phyloP scores from a whole-genome alignment of 2,888 invertebrate species.

The Andrena bicolor region DNA sequence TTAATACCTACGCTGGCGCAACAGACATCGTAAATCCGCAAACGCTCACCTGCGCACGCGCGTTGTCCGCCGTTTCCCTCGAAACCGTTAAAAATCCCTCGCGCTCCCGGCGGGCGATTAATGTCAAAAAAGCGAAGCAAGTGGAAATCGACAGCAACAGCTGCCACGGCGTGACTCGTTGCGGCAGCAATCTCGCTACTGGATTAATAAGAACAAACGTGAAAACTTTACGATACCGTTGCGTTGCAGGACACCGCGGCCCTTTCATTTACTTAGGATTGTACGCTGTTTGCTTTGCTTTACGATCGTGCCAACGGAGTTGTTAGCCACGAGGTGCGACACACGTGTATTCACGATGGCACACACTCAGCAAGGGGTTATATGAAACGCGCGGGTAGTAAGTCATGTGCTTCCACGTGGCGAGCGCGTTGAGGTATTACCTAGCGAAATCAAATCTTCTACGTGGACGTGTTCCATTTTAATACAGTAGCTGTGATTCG shows the following conservation, averaged over 20 bases:
- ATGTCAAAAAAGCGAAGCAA: constrained; percentile 8
- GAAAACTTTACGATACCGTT: constrained; percentile 57
- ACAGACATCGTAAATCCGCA: constrained; percentile 29
- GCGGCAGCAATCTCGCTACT: constrained; percentile 30
- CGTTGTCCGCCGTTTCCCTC: not conserved
- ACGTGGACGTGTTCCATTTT: constrained; percentile 76
- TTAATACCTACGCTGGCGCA: constrained; percentile 18
- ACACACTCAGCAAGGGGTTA: constrained; percentile 19
- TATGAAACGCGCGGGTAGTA: constrained; percentile 61
- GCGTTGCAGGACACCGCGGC: constrained; percentile 37
- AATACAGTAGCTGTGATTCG: constrained; percentile 72
- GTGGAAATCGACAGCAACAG: constrained; percentile 38
- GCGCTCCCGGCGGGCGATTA: constrained; percentile 31
- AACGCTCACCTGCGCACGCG: not conserved
- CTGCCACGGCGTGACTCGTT: constrained; percentile 8
- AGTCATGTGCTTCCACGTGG: constrained; percentile 69
- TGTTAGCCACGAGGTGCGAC: constrained; percentile 36
- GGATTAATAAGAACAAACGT: constrained; percentile 65
- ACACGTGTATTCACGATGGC: constrained; percentile 1
- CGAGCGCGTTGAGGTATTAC: constrained; percentile 78
- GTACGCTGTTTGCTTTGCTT: constrained; percentile 56
- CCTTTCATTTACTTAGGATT: constrained; percentile 65
- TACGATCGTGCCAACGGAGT: constrained; percentile 55
- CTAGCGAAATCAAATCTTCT: constrained; percentile 78
- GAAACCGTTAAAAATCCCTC: constrained; percentile 40